Conservation (phyloP, 64 coral and sea anemone species). For the Dendrophyllia cribrosa region DNA sequence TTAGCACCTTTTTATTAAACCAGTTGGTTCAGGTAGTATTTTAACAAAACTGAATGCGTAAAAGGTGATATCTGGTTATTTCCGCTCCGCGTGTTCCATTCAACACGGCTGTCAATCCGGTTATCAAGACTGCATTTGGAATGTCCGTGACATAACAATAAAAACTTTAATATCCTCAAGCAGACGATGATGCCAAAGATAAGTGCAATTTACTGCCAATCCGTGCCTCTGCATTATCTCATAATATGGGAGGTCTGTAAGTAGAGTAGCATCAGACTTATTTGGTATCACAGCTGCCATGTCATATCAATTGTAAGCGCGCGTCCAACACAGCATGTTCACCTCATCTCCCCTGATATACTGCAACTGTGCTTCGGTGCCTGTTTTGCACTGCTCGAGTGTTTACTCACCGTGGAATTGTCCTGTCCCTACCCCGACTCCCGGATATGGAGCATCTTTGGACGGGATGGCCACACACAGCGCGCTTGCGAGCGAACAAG, state of each 20-base stretch:
- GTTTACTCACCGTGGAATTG: slow-evolving; percentile 22
- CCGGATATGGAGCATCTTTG: slow-evolving; percentile 13
- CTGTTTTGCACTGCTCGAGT: slow-evolving; percentile 1
- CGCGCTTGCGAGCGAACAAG: background rate
- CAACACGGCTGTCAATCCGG: slow-evolving; percentile 21
- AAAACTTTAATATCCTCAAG: slow-evolving; percentile 60
- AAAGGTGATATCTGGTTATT: background rate
- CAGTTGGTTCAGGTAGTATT: background rate
- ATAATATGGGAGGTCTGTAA: slow-evolving; percentile 61
- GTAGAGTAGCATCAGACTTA: background rate
- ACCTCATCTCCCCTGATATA: slow-evolving; percentile 7
- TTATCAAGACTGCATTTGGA: slow-evolving; percentile 23
- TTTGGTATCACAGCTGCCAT: background rate
- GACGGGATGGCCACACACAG: slow-evolving; percentile 9
- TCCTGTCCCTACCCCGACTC: background rate
- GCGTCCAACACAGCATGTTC: slow-evolving; percentile 8
- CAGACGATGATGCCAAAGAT: slow-evolving; percentile 50
- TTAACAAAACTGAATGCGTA: background rate
- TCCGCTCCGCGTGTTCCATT: slow-evolving; percentile 15
- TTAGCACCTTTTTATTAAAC: background rate
- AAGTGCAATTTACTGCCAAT: slow-evolving; percentile 42
- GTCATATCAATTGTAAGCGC: background rate
- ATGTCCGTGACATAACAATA: slow-evolving; percentile 38
- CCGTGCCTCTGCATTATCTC: slow-evolving; percentile 3
- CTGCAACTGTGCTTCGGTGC: slow-evolving; percentile 27